Conservation (phyloP, 2,113 vertebrate species). For the Sinocyclocheilus anophthalmus region DNA sequence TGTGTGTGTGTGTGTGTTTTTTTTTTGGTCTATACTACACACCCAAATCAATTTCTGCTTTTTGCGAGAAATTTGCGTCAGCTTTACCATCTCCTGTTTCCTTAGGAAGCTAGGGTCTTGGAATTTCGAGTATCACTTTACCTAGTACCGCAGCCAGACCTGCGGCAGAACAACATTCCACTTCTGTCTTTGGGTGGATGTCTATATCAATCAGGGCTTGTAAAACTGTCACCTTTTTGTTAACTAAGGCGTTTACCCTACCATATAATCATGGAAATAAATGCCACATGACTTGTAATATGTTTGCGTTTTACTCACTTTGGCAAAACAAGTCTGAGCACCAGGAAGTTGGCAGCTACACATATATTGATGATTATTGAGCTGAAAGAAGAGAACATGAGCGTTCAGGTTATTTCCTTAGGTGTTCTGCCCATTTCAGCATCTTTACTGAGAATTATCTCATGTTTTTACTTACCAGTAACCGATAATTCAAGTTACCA, state of each 20-base stretch:
- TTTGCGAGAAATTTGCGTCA: background rate
- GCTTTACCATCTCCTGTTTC: background rate
- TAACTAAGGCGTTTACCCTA: conserved; percentile 29
- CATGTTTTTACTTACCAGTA: background rate
- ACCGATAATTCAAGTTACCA: background rate
- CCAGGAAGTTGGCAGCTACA: background rate
- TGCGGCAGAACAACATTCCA: conserved; percentile 68
- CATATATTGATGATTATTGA: background rate
- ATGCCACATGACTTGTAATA: background rate
- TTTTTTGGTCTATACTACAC: background rate
- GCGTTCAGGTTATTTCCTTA: background rate
- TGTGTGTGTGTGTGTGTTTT: background rate
- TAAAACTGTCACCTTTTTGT: background rate
- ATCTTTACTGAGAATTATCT: background rate
- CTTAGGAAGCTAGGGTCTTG: background rate
- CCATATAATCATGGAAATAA: background rate
- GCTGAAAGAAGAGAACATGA: background rate
- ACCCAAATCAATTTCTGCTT: too few relatives aligned
- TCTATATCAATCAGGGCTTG: background rate
- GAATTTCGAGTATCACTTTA: background rate
- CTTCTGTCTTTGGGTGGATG: conserved; percentile 46
- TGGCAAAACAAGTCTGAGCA: background rate
- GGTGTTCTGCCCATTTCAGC: background rate
- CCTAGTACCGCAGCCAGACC: conserved; percentile 40
- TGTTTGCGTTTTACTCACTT: background rate